These are phyloP conservation scores for Hemithea aestivaria DNA, from an alignment of 2,888 invertebrate species.

Conservation along the genomic window DNA sequence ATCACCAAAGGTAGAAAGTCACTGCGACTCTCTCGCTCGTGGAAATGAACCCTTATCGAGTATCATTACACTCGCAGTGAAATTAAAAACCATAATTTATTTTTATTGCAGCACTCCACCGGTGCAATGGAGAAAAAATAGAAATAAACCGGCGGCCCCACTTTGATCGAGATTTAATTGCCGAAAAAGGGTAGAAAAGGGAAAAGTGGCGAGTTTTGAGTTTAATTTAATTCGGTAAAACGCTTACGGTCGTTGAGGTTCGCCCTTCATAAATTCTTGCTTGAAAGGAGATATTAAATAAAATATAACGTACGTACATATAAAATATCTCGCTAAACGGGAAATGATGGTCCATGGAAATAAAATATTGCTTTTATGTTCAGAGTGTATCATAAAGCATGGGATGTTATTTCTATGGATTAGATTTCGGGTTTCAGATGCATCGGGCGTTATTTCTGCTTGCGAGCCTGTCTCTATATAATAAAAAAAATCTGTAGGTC, in stretches of 20 bases:
- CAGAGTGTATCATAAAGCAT: no score
- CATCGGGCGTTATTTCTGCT: no score
- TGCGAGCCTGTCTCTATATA: no score
- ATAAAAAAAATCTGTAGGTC: no score
- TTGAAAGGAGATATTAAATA: conserved; percentile 13
- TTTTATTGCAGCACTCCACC: conserved; percentile 54
- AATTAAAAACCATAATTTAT: conserved; percentile 73
- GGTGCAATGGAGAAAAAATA: conserved; percentile 41
- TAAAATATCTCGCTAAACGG: no score
- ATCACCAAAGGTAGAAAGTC: no score
- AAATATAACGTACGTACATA: no score
- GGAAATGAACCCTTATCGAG: no score
- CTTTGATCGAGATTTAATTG: conserved; percentile 64
- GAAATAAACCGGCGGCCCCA: conserved; percentile 36
- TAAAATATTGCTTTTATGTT: conserved; percentile 12
- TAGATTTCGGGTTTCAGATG: no score
- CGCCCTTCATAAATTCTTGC: conserved; percentile 28
- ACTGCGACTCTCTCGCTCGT: no score
- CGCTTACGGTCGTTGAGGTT: conserved; percentile 35
- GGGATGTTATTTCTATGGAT: no score
- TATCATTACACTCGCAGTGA: conserved; percentile 31
- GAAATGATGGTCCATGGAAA: no score
- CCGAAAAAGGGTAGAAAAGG: conserved; percentile 42
- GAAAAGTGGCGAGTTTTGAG: conserved; percentile 33
- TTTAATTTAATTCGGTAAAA: conserved; percentile 51